phyloP scores from a whole-genome alignment of 1,140 invertebrate species.

The Ceratosolen solmsi region DNA sequence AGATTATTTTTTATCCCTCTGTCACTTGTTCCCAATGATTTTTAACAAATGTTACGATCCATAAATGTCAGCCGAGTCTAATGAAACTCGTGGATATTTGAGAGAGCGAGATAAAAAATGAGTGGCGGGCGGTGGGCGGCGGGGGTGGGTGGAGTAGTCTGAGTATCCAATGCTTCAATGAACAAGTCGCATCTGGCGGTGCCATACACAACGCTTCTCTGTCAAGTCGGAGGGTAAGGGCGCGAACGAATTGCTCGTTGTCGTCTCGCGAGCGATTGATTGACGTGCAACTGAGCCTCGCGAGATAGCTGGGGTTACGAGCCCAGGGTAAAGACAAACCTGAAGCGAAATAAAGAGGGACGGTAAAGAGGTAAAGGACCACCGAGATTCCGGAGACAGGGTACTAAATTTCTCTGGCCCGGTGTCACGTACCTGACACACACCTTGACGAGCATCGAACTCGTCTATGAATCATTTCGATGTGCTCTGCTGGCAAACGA shows the following conservation, averaged over 20 bases:
- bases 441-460: no score
- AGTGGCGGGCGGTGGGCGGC: no score
- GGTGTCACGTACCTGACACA: no score
- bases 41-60: background rate
- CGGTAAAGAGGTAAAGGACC: slow-evolving; percentile 51
- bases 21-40: background rate
- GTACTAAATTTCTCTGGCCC: slow-evolving; percentile 67
- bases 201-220: background rate
- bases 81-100: slow-evolving; percentile 15
- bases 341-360: no score
- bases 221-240: background rate
- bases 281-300: slow-evolving; percentile 7
- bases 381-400: slow-evolving; percentile 66
- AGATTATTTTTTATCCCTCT: no score
- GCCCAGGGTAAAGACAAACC: no score
- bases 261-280: slow-evolving; percentile 43
- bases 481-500: no score
- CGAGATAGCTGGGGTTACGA: slow-evolving; percentile 12
- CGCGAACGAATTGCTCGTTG: no score
- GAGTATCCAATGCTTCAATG: background rate
- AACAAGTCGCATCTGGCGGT: slow-evolving; percentile 10
- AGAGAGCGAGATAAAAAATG: background rate
- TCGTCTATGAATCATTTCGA: no score
- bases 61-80: slow-evolving; percentile 4
- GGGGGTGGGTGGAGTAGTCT: no score